phyloP scores from a whole-genome alignment of 2,888 invertebrate species.

The Ormyrus labotus region DNA sequence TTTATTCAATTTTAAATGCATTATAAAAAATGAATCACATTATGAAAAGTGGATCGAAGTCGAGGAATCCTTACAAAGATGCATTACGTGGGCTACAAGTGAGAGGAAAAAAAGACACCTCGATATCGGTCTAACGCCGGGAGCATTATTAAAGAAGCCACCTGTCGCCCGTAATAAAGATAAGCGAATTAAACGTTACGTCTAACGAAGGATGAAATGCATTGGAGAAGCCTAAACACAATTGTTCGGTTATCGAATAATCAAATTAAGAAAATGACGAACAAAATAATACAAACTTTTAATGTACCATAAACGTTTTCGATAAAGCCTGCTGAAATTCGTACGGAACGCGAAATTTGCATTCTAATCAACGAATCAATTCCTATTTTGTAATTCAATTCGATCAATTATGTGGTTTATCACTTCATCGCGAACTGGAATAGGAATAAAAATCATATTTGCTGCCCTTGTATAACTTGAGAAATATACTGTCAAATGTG shows the following conservation, averaged over 20 bases:
- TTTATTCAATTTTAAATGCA: constrained; percentile 43
- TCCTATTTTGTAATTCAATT: constrained; percentile 19
- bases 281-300: neutral
- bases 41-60: constrained; percentile 55
- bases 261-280: neutral
- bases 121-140: constrained; percentile 26
- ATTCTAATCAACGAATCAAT: neutral
- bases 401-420: constrained; percentile 1
- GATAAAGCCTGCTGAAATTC: neutral
- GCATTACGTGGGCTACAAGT: constrained; percentile 58
- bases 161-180: constrained; percentile 53
- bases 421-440: constrained; percentile 4
- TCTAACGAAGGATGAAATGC: constrained; percentile 22
- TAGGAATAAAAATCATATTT: neutral
- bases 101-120: constrained; percentile 36
- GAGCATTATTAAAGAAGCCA: constrained; percentile 54
- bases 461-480: too few species aligned
- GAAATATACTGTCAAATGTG: too few species aligned
- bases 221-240: neutral
- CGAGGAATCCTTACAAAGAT: constrained; percentile 61
- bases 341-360: neutral
- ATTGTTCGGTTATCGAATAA: neutral
- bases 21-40: constrained; percentile 50
- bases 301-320: neutral
- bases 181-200: constrained; percentile 52